These are phyloP conservation scores for Chiloscyllium punctatum DNA, from an alignment of 2,797 vertebrate genomes.

Conservation along the genomic window DNA sequence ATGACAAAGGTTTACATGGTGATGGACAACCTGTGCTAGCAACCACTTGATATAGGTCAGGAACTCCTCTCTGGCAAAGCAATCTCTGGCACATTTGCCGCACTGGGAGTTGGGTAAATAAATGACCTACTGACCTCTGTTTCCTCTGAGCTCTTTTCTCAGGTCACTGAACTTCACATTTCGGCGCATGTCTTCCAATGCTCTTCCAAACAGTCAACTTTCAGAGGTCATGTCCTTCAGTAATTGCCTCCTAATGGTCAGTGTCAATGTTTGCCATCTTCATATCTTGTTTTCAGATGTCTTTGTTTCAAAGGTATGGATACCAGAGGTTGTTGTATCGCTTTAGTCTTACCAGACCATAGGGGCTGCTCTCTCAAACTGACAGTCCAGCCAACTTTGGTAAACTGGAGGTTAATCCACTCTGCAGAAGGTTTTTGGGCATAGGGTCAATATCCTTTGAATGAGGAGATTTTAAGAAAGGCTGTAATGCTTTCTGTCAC, in stretches of 20 bases:
- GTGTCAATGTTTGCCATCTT: not conserved
- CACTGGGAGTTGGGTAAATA: not conserved
- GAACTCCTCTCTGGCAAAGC: not conserved
- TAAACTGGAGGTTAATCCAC: not conserved
- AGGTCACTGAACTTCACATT: not conserved
- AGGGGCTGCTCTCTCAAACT: too few relatives aligned
- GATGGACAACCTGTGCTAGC: too few relatives aligned
- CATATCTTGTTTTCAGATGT: not conserved
- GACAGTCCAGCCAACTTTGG: too few relatives aligned
- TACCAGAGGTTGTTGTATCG: not conserved
- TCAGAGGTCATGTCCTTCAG: not conserved
- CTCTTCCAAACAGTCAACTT: not conserved
- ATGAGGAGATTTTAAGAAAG: too few relatives aligned
- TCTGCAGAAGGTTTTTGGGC: not conserved
- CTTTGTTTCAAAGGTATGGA: not conserved
- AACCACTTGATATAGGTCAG: not conserved
- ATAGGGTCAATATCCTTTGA: not conserved
- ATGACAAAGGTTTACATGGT: not conserved
- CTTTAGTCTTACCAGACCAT: too few relatives aligned
- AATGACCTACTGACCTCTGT: not conserved
- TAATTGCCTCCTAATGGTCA: not conserved
- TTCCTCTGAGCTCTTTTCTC: not conserved
- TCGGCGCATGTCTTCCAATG: not conserved
- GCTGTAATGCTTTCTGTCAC: too few relatives aligned
- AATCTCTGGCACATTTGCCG: not conserved